phyloP scores from a whole-genome alignment of 2,888 invertebrate species.

The Adelognathus sp. region DNA sequence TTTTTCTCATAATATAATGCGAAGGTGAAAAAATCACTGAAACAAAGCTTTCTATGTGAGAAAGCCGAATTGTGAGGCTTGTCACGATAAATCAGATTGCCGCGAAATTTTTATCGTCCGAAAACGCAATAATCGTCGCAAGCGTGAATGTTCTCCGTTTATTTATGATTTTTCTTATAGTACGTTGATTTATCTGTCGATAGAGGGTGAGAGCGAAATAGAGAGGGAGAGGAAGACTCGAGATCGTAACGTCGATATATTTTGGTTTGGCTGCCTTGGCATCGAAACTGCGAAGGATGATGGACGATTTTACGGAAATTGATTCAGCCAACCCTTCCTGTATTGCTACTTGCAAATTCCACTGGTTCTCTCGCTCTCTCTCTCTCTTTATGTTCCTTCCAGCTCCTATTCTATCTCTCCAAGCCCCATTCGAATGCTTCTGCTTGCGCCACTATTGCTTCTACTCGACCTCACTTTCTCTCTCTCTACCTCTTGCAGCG shows the following conservation, averaged over 20 bases:
- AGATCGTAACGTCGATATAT: slow-evolving; percentile 3
- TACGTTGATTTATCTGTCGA: background rate
- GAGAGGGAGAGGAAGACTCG: too few relatives aligned
- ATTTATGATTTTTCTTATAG: background rate
- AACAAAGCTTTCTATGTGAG: background rate
- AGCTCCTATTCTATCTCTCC: background rate
- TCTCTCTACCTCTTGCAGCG: background rate
- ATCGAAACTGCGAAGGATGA: slow-evolving; percentile 4
- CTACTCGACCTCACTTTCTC: background rate
- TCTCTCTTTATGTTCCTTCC: background rate
- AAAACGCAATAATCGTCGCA: background rate
- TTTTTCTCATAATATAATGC: too few relatives aligned
- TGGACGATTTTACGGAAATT: slow-evolving; percentile 25
- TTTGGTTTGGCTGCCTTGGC: background rate
- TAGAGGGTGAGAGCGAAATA: too few relatives aligned
- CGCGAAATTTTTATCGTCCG: background rate
- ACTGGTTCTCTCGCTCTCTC: background rate
- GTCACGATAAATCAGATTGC: background rate
- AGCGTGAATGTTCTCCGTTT: background rate
- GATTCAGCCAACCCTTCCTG: background rate
- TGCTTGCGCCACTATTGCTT: background rate
- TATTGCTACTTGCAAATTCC: background rate
- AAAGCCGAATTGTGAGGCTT: background rate
- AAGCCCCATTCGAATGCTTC: background rate
- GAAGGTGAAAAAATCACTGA: too few relatives aligned